These are phyloP conservation scores for Araneus ventricosus DNA, from an alignment of 1,140 invertebrate species.

Conservation along the genomic window DNA sequence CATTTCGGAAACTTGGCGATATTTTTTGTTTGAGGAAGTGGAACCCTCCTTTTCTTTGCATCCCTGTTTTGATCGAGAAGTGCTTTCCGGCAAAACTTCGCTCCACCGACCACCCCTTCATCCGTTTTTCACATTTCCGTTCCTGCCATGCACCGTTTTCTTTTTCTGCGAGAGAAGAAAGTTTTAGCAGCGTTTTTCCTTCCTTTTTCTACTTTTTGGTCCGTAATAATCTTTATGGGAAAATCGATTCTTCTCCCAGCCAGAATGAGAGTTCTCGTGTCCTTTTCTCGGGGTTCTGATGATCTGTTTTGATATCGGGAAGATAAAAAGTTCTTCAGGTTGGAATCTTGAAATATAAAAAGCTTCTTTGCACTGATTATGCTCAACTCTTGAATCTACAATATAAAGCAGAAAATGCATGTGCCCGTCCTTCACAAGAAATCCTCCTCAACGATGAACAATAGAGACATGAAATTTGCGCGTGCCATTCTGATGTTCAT, in stretches of 20 bases:
- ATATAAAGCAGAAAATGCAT: no score
- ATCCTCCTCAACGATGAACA: no score
- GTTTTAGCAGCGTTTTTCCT: not conserved
- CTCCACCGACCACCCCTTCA: not conserved
- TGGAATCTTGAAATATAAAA: not conserved
- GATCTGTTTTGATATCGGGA: not conserved
- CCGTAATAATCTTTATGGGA: slow-evolving; percentile 29
- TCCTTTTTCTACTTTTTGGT: not conserved
- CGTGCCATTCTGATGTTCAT: no score
- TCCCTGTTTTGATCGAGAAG: slow-evolving; percentile 34
- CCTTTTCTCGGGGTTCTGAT: not conserved
- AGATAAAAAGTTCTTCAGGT: not conserved
- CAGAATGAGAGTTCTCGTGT: not conserved
- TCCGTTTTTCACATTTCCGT: slow-evolving; percentile 12
- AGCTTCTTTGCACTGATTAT: not conserved
- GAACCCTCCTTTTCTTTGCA: not conserved
- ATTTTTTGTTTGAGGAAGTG: slow-evolving; percentile 19
- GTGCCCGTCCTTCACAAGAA: no score
- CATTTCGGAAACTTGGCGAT: slow-evolving; percentile 25
- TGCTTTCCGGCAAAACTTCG: not conserved
- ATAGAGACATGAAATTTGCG: no score
- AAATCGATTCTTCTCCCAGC: not conserved
- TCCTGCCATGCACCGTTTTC: not conserved
- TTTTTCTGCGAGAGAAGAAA: not conserved
- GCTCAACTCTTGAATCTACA: no score